Percentiles rank a stretch among this genome's conserved stretches.
These are phyloP conservation scores for Adela reaumurella DNA, from an alignment of 2,888 invertebrate genomes.

Conservation along the genomic window DNA sequence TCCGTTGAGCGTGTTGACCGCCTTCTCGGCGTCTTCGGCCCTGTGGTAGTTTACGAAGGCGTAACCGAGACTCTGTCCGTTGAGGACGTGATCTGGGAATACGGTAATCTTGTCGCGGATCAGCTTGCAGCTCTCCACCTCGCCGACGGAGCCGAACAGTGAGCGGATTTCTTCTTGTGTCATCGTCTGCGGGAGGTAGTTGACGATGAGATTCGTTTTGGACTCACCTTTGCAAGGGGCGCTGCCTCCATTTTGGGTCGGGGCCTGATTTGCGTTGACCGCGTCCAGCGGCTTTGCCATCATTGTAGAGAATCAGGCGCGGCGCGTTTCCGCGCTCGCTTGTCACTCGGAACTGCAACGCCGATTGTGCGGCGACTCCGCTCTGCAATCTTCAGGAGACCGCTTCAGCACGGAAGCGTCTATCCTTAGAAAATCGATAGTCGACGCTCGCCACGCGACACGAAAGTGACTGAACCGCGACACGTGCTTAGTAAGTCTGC, in stretches of 20 bases:
- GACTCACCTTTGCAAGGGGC: conserved; percentile 79
- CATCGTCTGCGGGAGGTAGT: conserved; percentile 99
- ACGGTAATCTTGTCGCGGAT: conserved; percentile 94
- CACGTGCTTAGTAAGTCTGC: not conserved
- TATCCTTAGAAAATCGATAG: not conserved
- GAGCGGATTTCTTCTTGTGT: conserved; percentile 94
- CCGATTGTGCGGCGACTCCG: not conserved
- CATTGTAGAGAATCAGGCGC: conserved; percentile 27
- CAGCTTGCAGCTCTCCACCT: conserved; percentile 96
- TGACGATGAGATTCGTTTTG: conserved; percentile 98
- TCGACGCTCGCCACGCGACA: not conserved
- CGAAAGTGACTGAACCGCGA: not conserved
- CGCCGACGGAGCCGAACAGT: conserved; percentile 91
- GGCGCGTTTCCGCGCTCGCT: not conserved
- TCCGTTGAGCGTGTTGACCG: conserved; percentile 81
- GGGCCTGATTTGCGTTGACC: conserved; percentile 46
- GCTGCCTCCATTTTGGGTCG: conserved; percentile 75
- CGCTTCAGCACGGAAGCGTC: not conserved
- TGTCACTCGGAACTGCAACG: not conserved
- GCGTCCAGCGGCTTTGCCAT: conserved; percentile 53
- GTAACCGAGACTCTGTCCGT: conserved; percentile 86
- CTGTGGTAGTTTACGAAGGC: conserved; percentile 86
- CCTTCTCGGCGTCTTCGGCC: conserved; percentile 80
- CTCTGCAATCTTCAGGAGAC: not conserved
- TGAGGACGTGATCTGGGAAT: conserved; percentile 52